Percentiles rank a stretch among this genome's conserved stretches.
phyloP scores from a whole-genome alignment of 2,113 vertebrate genomes.

The Leucopsar rothschildi region DNA sequence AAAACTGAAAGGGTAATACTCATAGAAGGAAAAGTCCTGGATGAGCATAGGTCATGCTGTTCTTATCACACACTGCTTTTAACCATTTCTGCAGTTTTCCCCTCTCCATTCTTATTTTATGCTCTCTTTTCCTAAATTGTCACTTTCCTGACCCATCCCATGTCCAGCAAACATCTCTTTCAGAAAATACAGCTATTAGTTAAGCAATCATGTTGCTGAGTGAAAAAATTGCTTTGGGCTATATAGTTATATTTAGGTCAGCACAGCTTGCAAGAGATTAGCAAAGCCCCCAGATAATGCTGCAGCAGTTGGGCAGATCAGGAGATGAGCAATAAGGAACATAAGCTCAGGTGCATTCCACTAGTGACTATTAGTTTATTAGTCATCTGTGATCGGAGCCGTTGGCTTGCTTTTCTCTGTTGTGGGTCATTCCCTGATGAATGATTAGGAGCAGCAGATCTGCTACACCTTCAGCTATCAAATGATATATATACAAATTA shows the following conservation, averaged over 20 bases:
- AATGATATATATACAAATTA: not conserved
- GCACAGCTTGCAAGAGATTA: not conserved
- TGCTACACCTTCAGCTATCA: not conserved
- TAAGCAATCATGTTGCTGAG: not conserved
- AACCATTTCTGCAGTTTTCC: not conserved
- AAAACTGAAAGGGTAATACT: not conserved
- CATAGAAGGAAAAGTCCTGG: not conserved
- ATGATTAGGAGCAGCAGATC: not conserved
- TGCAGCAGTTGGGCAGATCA: not conserved
- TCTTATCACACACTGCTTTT: not conserved
- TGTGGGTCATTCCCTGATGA: not conserved
- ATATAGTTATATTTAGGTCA: not conserved
- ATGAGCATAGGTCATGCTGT: not conserved
- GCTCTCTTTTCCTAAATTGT: not conserved
- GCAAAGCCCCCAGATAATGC: not conserved
- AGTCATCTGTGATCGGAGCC: not conserved
- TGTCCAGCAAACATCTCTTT: not conserved
- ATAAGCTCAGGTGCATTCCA: not conserved
- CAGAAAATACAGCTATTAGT: not conserved
- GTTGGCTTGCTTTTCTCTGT: not conserved
- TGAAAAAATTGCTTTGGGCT: not conserved
- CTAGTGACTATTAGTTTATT: not conserved
- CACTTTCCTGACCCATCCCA: not conserved
- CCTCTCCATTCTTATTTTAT: not conserved
- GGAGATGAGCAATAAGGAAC: not conserved